A percentile compares a stretch with the other conserved stretches of the same genome.
phyloP scores from a whole-genome alignment of 2,113 vertebrate species.

The Equus przewalskii region DNA sequence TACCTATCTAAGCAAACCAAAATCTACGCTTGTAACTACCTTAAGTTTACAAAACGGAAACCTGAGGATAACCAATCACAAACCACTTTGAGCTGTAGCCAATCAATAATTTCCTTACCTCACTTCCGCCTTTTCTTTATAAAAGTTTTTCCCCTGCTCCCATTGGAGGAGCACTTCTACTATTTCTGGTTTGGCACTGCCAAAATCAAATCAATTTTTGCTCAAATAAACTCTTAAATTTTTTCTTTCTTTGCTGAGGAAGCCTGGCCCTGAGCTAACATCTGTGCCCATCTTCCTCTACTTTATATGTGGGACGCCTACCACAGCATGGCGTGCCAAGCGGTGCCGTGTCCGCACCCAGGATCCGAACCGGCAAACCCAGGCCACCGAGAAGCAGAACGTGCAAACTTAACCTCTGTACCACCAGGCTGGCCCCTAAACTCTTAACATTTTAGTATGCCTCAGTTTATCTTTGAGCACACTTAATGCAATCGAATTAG shows the following conservation, averaged over 20 bases:
- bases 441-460: neutral
- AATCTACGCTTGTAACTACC: neutral
- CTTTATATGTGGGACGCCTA: too few species aligned
- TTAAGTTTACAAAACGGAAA: neutral
- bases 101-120: neutral
- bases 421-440: neutral
- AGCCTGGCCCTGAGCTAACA: too few species aligned
- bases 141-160: neutral
- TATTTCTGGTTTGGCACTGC: neutral
- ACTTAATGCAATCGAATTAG: neutral
- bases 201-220: neutral
- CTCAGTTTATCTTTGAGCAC: constrained; percentile 26
- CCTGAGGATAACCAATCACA: neutral
- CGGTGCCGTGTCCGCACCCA: too few species aligned
- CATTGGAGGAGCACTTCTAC: neutral
- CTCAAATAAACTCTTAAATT: neutral
- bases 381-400: too few species aligned
- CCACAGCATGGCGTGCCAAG: too few species aligned
- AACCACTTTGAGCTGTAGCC: neutral
- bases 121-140: neutral
- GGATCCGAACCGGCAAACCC: too few species aligned
- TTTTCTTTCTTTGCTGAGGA: too few species aligned
- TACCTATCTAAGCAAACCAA: neutral
- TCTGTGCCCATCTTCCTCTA: too few species aligned
- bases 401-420: too few species aligned